phyloP scores from a whole-genome alignment of 2,797 vertebrate genomes.

The Chromobotia macracanthus region DNA sequence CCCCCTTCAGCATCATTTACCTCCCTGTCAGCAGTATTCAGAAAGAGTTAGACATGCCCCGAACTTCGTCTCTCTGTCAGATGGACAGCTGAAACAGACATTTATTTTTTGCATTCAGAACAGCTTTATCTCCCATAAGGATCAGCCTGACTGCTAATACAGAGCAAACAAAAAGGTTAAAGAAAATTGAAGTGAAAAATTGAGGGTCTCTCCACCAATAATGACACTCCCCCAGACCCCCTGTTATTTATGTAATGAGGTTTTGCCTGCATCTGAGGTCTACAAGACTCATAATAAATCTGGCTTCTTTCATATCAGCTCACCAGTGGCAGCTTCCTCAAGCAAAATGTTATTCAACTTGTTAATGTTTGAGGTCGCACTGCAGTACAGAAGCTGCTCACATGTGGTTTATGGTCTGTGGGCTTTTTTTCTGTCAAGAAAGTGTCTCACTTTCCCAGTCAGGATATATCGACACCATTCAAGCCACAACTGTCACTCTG shows the following conservation, averaged over 20 bases:
- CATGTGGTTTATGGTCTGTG: constrained; percentile 81
- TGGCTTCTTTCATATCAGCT: constrained; percentile 72
- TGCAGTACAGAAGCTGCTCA: constrained; percentile 75
- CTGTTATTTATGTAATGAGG: constrained; percentile 73
- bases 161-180: constrained; percentile 30
- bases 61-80: constrained; percentile 3
- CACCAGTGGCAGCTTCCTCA: constrained; percentile 79
- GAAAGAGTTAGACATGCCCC: constrained; percentile 23
- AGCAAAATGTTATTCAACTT: constrained; percentile 85
- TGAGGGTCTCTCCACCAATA: constrained; percentile 18
- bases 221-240: constrained; percentile 25
- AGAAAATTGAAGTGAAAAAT: constrained; percentile 28
- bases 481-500: constrained; percentile 81
- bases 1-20: constrained; percentile 35
- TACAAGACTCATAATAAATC: constrained; percentile 78
- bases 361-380: constrained; percentile 80
- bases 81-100: neutral
- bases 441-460: constrained; percentile 81
- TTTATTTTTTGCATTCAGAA: neutral
- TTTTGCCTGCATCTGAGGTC: constrained; percentile 74
- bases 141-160: constrained; percentile 27
- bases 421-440: constrained; percentile 72
- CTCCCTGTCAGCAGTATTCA: constrained; percentile 39
- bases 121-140: constrained; percentile 9
- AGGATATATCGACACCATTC: constrained; percentile 80